phyloP scores from a whole-genome alignment of 2,888 invertebrate genomes.

The Synanthedon tipuliformis region DNA sequence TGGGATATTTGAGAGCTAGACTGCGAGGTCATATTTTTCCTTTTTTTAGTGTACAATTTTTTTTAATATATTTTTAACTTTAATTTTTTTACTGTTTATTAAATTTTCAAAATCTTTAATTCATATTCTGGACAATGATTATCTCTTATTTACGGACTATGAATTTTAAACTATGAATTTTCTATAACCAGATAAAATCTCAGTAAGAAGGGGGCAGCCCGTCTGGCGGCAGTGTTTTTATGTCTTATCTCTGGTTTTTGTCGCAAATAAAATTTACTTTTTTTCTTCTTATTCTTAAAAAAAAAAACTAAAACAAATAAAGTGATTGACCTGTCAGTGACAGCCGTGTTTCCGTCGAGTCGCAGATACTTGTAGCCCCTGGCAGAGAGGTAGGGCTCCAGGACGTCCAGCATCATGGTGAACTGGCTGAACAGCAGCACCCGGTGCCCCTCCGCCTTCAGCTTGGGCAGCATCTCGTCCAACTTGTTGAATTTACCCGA shows the following conservation, averaged over 20 bases:
- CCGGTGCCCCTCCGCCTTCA: slow-evolving; percentile 81
- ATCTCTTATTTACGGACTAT: too few species aligned
- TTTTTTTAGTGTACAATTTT: too few species aligned
- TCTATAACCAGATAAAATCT: too few species aligned
- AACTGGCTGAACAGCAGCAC: slow-evolving; percentile 97
- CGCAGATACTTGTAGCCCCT: slow-evolving; percentile 81
- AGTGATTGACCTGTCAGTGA: slow-evolving; percentile 73
- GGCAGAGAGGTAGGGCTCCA: slow-evolving; percentile 88
- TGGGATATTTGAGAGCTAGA: too few species aligned
- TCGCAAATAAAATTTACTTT: background rate
- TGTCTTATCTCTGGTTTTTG: background rate
- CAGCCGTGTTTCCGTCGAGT: slow-evolving; percentile 91
- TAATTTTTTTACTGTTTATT: too few species aligned
- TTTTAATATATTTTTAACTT: too few species aligned
- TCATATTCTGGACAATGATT: too few species aligned
- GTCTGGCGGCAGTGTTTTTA: too few species aligned
- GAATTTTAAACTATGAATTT: too few species aligned
- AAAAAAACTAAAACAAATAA: slow-evolving; percentile 4
- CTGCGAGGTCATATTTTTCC: too few species aligned
- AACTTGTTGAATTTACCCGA: slow-evolving; percentile 90
- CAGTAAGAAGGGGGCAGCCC: too few species aligned
- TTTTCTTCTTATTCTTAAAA: background rate
- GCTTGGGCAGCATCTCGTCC: slow-evolving; percentile 79
- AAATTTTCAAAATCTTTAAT: too few species aligned
- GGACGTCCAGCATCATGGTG: slow-evolving; percentile 92